Evolutionary conservation across 2,888 invertebrate genomes (phyloP).

Genomic region (Pomacea canaliculata): DNA sequence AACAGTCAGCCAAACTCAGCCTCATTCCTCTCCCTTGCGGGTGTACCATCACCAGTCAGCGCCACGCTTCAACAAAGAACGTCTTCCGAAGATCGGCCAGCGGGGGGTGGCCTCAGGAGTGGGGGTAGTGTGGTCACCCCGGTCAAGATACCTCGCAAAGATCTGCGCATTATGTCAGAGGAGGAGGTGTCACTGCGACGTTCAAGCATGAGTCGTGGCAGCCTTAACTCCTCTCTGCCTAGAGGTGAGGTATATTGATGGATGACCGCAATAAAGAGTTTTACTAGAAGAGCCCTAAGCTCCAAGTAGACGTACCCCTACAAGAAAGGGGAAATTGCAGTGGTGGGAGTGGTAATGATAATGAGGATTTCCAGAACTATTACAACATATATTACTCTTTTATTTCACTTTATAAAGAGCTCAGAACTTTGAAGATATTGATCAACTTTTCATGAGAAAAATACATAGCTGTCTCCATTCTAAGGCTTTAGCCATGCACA

Average conservation of each 20-base stretch:
- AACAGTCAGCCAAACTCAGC: conserved; percentile 11
- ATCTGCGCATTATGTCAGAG: conserved; percentile 64
- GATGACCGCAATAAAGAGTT: too few relatives aligned
- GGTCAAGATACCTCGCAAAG: conserved; percentile 65
- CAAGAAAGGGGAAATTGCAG: too few relatives aligned
- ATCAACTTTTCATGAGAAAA: too few relatives aligned
- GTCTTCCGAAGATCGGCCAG: conserved; percentile 13
- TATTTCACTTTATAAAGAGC: too few relatives aligned
- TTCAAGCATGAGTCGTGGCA: conserved; percentile 54
- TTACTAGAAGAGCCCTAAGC: too few relatives aligned
- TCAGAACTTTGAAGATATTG: too few relatives aligned
- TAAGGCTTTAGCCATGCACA: too few relatives aligned
- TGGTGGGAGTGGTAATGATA: too few relatives aligned
- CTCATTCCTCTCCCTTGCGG: background rate
- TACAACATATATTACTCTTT: too few relatives aligned
- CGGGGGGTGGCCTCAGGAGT: conserved; percentile 5
- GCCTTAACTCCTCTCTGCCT: conserved; percentile 36
- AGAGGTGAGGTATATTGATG: conserved; percentile 36
- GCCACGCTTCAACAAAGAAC: conserved; percentile 11
- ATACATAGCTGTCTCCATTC: too few relatives aligned
- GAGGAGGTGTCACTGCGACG: conserved; percentile 63
- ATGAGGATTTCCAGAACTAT: too few relatives aligned
- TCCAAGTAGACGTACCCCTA: too few relatives aligned
- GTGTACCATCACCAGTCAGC: background rate
- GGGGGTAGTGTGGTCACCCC: conserved; percentile 46